Base-by-base conservation (phyloP, 2,113 vertebrate species). In the Psophia crepitans region DNA sequence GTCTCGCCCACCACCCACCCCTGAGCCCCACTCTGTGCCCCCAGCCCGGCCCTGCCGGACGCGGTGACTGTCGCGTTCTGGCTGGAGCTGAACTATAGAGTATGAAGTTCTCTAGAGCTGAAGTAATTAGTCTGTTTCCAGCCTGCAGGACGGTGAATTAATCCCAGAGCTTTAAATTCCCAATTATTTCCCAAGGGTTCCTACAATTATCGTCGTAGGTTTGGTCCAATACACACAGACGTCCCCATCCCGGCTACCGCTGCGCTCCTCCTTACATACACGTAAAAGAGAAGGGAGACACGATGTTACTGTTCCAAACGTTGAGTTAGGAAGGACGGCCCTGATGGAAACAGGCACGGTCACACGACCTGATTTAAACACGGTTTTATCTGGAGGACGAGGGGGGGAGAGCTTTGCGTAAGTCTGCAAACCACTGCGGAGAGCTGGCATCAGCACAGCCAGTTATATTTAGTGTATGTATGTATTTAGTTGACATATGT, bases 261-360 rank as follows among this genome's bases (percentile, higher is more conserved):
- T 4, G 3, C 32, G 7, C 41, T 75, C 30, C 15, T 6, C 3
- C 51, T 63, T 35, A 63, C 12, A 18, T 7, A n/a, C 2, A 7
- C 0, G 0, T n/a, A 48, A 51, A 46, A 58, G 20, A 18, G 39
- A 32, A 2, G 5, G 48, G 30, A 74, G 74, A 70, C 33, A 43
- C 4, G 3, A 20, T 0, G 0, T 33, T 54, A 16, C 4, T 57
- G 70, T 66, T 74, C 23, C 15, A 35, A 60, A 73, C 37, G 10
- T 12, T 3, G 20, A 61, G 32, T 53, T 14, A 26, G 66, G 53
- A 88, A 73, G 78, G n/a, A 60, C 48, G 92, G 76, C 46, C n/a
- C 57, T 27, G 9, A 73, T 30, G 33, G 56, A 28, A 93, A 49
- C 28, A 73, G 53, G 6, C 46, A 68, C 18, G 41, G 65, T 27